Base-by-base conservation (phyloP, 2,797 vertebrate genomes). In the Liasis olivaceus region DNA sequence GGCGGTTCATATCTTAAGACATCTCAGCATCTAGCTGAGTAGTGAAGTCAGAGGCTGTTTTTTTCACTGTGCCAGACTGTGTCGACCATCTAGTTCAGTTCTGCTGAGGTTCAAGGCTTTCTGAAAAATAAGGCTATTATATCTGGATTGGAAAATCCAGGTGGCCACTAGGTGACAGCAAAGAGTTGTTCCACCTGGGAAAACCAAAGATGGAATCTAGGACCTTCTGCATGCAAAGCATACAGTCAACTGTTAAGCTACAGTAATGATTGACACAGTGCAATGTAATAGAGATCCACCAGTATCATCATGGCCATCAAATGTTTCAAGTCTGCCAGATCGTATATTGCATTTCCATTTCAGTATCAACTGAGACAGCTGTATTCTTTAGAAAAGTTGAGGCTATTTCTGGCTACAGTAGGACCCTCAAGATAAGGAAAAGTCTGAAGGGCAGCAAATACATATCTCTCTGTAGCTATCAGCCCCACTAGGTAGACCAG, bases 361-460 rank as follows among this genome's bases (percentile, higher is more conserved):
- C 17, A n/a, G 64, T 93, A 96, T 91, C 84, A 20, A 36, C 5
- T 0, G 0, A 91, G 96, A 95, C 95, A 95, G 95, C 90, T 95
- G 36, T 4, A 24, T 24, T 94, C 93, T 93, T 12, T 58, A 22
- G 90, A 95, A 90, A 62, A 0, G 69, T 69, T 85, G 88, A n/a
- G 3, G 0, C 85, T 64, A 24, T 54, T 0, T 0, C 47, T 69
- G 26, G 95, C 91, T 58, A 0, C 4, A 59, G 95, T 69, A 93
- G 94, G 2, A 59, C 94, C 94, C 87, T 92, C 63, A 31, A 93
- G 87, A 62, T 94, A 87, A 93, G 91, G 0, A 0, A 81, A 93
- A 93, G 94, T 95, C 36, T 47, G 42, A 81, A 47, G 77, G 42
- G 42, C 20, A 47, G 36, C 72, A 81, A 81, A 81, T 81, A 47